These are phyloP conservation scores for Macrophya annulata DNA, from an alignment of 2,888 invertebrate genomes.

Conservation along the genomic window DNA sequence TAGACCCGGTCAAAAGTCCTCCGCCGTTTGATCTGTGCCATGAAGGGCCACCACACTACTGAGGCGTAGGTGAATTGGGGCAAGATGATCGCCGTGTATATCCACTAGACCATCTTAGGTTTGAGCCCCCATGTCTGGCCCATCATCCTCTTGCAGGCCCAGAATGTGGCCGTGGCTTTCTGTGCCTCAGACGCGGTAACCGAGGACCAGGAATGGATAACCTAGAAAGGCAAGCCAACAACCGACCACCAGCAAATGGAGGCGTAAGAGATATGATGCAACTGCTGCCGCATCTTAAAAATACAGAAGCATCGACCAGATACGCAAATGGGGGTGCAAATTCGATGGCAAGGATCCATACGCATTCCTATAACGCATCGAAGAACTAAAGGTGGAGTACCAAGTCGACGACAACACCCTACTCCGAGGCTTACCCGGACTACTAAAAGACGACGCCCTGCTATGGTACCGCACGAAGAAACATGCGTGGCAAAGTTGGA, in stretches of 20 bases:
- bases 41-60: slow-evolving; percentile 31
- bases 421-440: slow-evolving; percentile 30
- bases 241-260: no score
- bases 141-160: slow-evolving; percentile 58
- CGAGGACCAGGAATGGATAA: background rate
- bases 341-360: background rate
- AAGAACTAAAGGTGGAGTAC: background rate
- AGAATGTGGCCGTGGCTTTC: slow-evolving; percentile 47
- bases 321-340: background rate
- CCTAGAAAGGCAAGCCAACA: no score
- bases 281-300: background rate
- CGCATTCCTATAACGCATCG: background rate
- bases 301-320: background rate
- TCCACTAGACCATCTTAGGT: slow-evolving; percentile 27
- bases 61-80: slow-evolving; percentile 30
- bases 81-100: slow-evolving; percentile 31
- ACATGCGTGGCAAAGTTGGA: background rate
- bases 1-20: slow-evolving; percentile 47
- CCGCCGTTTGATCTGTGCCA: slow-evolving; percentile 12
- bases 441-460: background rate
- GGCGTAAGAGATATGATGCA: background rate
- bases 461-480: slow-evolving; percentile 32
- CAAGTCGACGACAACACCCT: background rate
- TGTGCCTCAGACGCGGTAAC: background rate
- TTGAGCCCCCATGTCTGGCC: slow-evolving; percentile 18